Conservation (phyloP, 2,113 vertebrate species). For the Phylloscopus whistleri region DNA sequence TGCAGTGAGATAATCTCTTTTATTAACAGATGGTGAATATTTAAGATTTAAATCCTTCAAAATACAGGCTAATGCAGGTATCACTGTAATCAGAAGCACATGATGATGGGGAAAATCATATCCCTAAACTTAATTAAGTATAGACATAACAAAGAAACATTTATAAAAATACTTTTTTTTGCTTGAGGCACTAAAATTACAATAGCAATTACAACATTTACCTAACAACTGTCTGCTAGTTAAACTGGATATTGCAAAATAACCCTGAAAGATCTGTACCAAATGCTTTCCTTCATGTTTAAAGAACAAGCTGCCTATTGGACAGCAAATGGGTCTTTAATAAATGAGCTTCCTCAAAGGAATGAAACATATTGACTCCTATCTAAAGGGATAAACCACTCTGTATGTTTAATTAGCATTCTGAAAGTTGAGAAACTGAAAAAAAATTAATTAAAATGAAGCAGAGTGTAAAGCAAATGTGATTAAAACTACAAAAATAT, state of each 20-base stretch:
- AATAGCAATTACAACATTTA: not conserved
- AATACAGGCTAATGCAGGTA: not conserved
- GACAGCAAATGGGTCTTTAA: not conserved
- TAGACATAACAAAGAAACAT: constrained; percentile 35
- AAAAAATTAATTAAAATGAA: not conserved
- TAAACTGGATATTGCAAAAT: not conserved
- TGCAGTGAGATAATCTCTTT: not conserved
- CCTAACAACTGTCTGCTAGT: not conserved
- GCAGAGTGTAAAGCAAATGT: not conserved
- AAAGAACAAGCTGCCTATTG: not conserved
- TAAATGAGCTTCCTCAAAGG: not conserved
- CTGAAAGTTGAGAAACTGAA: not conserved
- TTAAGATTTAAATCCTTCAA: constrained; percentile 6
- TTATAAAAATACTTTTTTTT: not conserved
- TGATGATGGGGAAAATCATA: constrained; percentile 9
- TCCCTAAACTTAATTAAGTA: constrained; percentile 31
- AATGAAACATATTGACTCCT: not conserved
- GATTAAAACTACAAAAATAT: not conserved
- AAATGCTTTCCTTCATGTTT: not conserved
- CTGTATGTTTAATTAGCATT: not conserved
- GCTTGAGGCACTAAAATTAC: not conserved
- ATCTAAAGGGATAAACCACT: not conserved
- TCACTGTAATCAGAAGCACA: constrained; percentile 48
- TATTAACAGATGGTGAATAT: constrained; percentile 18
- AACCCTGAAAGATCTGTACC: not conserved